phyloP scores from a whole-genome alignment of 2,888 invertebrate species.

The Cheilosia vulpina region DNA sequence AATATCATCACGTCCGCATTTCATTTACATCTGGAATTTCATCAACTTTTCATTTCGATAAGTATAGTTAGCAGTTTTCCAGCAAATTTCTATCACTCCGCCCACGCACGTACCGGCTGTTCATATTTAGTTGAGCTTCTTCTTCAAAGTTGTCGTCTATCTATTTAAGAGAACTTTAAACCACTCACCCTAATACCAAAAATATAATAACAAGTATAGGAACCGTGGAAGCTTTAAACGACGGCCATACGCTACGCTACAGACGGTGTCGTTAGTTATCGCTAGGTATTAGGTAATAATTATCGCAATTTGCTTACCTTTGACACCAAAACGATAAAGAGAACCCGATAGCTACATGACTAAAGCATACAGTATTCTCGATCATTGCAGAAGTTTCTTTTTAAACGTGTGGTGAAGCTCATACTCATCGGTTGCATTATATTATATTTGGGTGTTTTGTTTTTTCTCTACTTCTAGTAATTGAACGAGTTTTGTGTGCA shows the following conservation, averaged over 20 bases:
- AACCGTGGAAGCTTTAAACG: not conserved
- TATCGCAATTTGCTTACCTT: constrained; percentile 21
- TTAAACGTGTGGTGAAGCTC: constrained; percentile 51
- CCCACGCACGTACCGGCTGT: constrained; percentile 49
- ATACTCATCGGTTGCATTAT: constrained; percentile 63
- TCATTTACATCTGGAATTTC: constrained; percentile 13
- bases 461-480: constrained; percentile 66
- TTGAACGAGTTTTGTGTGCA: constrained; percentile 67
- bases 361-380: constrained; percentile 7
- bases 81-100: constrained; percentile 22
- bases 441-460: constrained; percentile 65
- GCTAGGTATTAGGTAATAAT: constrained; percentile 20
- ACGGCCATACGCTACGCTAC: constrained; percentile 8
- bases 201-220: constrained; percentile 3
- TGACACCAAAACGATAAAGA: constrained; percentile 37
- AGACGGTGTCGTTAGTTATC: constrained; percentile 4
- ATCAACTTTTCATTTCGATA: constrained; percentile 16
- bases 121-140: not conserved
- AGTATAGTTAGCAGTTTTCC: constrained; percentile 2
- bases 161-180: not conserved
- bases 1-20: constrained; percentile 9
- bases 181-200: not conserved
- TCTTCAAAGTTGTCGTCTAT: not conserved
- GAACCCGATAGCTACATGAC: not conserved
- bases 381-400: constrained; percentile 23